Evolutionary conservation across 1,140 invertebrate species (phyloP).

Genomic region (Caerostris darwini): DNA sequence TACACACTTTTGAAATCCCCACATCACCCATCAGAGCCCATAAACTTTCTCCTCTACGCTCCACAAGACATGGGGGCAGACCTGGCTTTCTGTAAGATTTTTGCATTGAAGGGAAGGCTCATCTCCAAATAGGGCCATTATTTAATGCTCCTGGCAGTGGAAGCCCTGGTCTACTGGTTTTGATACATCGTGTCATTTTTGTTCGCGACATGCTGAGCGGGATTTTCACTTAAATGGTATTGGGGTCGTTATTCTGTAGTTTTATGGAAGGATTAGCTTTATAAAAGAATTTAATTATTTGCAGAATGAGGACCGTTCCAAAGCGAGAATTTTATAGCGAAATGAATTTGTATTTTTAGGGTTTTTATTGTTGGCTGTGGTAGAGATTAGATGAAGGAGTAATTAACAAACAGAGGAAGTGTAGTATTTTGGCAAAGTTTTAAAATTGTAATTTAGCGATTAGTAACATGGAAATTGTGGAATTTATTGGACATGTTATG

Average conservation of each 20-base stretch:
- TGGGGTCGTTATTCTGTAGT: slow-evolving; percentile 33
- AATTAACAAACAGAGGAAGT: too few relatives aligned
- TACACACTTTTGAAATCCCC: background rate
- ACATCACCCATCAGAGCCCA: background rate
- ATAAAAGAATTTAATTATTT: too few relatives aligned
- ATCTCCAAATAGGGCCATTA: slow-evolving; percentile 35
- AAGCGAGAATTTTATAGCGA: background rate
- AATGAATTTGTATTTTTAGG: slow-evolving; percentile 5
- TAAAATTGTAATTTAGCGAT: too few relatives aligned
- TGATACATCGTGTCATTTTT: slow-evolving; percentile 44
- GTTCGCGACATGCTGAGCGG: slow-evolving; percentile 29
- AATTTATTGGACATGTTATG: too few relatives aligned
- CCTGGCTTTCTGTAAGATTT: background rate
- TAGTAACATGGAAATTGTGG: too few relatives aligned
- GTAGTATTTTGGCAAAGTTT: too few relatives aligned
- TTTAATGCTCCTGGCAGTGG: background rate
- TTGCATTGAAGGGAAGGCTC: background rate
- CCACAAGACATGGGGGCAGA: background rate
- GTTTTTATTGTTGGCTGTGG: background rate
- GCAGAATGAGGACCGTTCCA: background rate
- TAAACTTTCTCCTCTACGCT: background rate
- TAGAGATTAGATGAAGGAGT: too few relatives aligned
- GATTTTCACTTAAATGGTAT: slow-evolving; percentile 52
- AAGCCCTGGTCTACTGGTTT: background rate
- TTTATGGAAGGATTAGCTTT: slow-evolving; percentile 27